Evolutionary conservation across 2,888 invertebrate species (phyloP), one percentile per base, ranked within the genome.

Genomic region (Yponomeuta plumbellus): DNA sequence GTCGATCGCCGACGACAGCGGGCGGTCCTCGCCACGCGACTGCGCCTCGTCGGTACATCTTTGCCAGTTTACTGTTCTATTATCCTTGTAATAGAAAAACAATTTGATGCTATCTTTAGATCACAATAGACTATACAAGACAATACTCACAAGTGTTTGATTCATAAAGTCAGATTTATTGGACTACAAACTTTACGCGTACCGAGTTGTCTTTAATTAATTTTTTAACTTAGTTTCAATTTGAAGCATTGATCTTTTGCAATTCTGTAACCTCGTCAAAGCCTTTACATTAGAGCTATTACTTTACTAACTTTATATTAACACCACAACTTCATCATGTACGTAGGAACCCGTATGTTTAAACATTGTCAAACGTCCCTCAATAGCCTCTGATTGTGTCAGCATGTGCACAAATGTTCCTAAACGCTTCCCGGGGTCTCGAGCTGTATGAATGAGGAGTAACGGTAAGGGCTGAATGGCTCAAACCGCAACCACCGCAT

Each of bases 11-110:
- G 26, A 2, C 76, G 87, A 76, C 86, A 75, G 80, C 88, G 86
- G 90, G 90, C 84, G 90, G 89, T 86, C 88, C 74, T 67, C 70
- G 86, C 86, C 88, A 88, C 88, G 88, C 88, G 89, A 86, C 88
- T 85, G 79, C 80, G 59, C 59, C 39, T 65, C 39, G 40, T 57
- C 64, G 52, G 20, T 23, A 11, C 84, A 76, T 23, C 44, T 34
- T 34, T 13, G 44, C 13, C 11, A 59, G 11, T 20, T 59, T 59
- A 20, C 22, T 59, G 59, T 59, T 20, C 20, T 22, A 11, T 20
- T 59, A 59, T 59, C 59, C 1, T 52, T 52, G 44, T 52, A 52
- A 52, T 52, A 52, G 44, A 17, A 52, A 52, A 52, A 52, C 44
- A 17, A 52, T 52, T 52, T 13, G 13, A 17, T 17, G 44, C 44